Evolutionary conservation across 2,888 invertebrate species (phyloP).

Genomic region (Nemapogon koenigi): DNA sequence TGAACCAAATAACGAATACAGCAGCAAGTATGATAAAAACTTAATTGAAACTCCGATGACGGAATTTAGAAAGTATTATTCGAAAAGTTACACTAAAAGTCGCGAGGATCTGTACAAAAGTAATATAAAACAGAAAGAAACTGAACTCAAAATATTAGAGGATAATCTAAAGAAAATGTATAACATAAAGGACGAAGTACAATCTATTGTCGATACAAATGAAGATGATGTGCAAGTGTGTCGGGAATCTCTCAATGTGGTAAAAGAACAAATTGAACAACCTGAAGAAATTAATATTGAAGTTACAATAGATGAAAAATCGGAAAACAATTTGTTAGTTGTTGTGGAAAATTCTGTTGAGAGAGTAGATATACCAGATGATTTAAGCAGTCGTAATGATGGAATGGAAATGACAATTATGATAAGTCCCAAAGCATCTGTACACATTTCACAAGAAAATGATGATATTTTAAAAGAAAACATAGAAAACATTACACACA

Average conservation of each 20-base stretch:
- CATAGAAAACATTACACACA: no score
- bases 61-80: constrained; percentile 46
- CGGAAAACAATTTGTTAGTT: constrained; percentile 21
- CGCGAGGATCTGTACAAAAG: background rate
- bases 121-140: constrained; percentile 16
- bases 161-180: constrained; percentile 30
- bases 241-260: no score
- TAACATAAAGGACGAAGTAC: no score
- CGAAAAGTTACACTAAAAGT: constrained; percentile 21
- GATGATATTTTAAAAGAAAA: no score
- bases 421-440: constrained; percentile 31
- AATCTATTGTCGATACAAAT: constrained; percentile 8
- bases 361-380: constrained; percentile 15
- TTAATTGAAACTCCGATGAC: constrained; percentile 34
- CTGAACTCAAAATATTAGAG: constrained; percentile 29
- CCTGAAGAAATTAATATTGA: background rate
- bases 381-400: constrained; percentile 17
- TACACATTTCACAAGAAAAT: constrained; percentile 9
- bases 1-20: constrained; percentile 12
- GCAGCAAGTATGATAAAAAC: constrained; percentile 23
- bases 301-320: background rate
- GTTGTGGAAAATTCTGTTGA: constrained; percentile 31
- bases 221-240: constrained; percentile 13
- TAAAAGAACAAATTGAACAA: no score
- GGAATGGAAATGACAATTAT: constrained; percentile 29